Evolutionary conservation across 2,888 invertebrate species (phyloP).

Genomic region (Atethmia centrago): DNA sequence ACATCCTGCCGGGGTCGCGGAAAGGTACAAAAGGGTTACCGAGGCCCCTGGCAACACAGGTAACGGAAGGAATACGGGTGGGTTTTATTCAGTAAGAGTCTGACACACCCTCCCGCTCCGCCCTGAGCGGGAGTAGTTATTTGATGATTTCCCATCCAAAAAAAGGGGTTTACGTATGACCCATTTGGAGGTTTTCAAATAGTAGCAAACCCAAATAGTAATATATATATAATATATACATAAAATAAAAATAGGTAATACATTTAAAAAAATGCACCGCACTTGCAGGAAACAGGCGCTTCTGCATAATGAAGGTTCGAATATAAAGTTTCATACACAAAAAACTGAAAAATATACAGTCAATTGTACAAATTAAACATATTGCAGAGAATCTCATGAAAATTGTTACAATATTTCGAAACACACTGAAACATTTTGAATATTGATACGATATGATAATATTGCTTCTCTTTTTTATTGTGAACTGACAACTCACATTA

Average conservation of each 20-base stretch:
- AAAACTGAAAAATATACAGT: constrained; percentile 26
- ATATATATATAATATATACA: no score
- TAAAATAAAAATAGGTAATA: no score
- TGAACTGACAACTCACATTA: constrained; percentile 25
- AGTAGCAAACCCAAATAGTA: background rate
- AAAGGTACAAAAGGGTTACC: no score
- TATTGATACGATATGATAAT: constrained; percentile 43
- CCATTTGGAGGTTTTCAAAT: no score
- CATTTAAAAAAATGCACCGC: background rate
- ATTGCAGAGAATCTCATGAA: constrained; percentile 32
- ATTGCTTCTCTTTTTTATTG: constrained; percentile 27
- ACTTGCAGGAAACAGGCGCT: background rate
- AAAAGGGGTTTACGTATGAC: no score
- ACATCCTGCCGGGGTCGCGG: no score
- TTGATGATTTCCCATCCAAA: no score
- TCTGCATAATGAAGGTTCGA: constrained; percentile 1
- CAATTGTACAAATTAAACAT: constrained; percentile 37
- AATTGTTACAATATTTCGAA: constrained; percentile 28
- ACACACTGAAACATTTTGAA: constrained; percentile 19
- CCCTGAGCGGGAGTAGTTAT: no score
- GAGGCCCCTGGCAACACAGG: no score
- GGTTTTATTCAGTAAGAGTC: no score
- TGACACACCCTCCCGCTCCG: no score
- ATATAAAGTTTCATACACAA: constrained; percentile 15
- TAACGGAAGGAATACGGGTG: no score